Percentiles rank a stretch among this genome's conserved stretches.
These are phyloP conservation scores for Microtus pennsylvanicus DNA, from an alignment of 2,113 vertebrate genomes.

Conservation along the genomic window DNA sequence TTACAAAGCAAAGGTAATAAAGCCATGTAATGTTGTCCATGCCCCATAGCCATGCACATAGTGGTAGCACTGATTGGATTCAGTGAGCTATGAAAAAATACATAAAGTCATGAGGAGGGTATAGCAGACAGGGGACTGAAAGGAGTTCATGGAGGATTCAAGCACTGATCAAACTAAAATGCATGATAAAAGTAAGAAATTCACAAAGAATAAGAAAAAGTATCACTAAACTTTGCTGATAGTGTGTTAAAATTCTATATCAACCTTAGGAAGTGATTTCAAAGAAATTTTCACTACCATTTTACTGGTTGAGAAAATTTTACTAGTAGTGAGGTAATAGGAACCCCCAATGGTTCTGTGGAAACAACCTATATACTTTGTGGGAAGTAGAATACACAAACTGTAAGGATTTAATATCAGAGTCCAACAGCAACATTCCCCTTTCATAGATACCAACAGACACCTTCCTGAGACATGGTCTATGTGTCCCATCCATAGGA, in stretches of 20 bases:
- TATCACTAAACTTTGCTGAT: neutral
- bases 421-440: neutral
- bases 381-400: neutral
- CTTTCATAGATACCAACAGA: neutral
- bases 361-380: neutral
- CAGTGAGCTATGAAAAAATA: neutral
- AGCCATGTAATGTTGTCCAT: neutral
- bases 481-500: neutral
- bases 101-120: neutral
- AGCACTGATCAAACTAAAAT: neutral
- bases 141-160: neutral
- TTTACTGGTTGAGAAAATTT: neutral
- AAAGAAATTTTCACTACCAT: neutral
- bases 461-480: neutral
- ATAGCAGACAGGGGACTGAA: neutral
- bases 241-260: neutral
- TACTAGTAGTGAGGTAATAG: neutral
- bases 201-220: neutral
- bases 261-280: neutral
- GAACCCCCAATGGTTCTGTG: neutral
- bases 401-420: neutral
- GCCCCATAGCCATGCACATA: neutral
- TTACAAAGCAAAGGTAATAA: neutral
- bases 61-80: no score
- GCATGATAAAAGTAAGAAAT: no score